Base-by-base conservation (phyloP, 2,888 invertebrate genomes). In the Augiades crinisus region DNA sequence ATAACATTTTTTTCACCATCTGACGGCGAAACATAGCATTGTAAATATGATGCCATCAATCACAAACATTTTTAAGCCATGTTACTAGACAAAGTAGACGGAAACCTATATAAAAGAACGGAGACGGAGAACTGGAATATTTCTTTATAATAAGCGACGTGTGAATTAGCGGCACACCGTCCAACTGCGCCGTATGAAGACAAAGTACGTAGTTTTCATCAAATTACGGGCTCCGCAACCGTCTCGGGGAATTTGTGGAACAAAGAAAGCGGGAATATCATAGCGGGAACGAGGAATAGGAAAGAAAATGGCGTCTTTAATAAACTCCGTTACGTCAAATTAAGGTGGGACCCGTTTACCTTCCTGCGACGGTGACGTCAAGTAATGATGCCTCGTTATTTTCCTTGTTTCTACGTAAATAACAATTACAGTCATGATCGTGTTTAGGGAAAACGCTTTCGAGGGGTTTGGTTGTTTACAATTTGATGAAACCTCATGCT, bases 141-240 rank as follows among this genome's bases (percentile, higher is more conserved):
- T 21, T 37, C 37, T 13, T 24, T 40, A 3, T 1, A 10, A 38
- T 19, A 40, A 24, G 17, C 41, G 10, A 3, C 41, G 27, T 17
- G 10, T n/a, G 24, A 30, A 41, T n/a, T 30, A 27, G 16, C 8
- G 27, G 16, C 10, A 38, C 19, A 12, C 24, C 27, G 16, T 14
- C 40, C 8, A n/a, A 14, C 38, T n/a, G 34, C 17, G 10, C n/a
- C 8, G 8, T 24, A 41, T 30, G 41, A 30, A 19, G 30, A 30
- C 43, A 43, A 43, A 43, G 30, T 19, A 43, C 43, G 43, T 43
- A 43, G 30, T 43, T 43, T 43, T 43, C 43, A 43, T 43, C 31
- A 31, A 43, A 31, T 43, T 43, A 41, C 31, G 31, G 31, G 16
- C 40, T 10, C 31, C 10, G 27, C 17, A 17, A 16, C 17, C 31